Evolutionary conservation across 2,888 invertebrate species (phyloP), one percentile per base, ranked within the genome.

Genomic region (Physocephala rufipes): DNA sequence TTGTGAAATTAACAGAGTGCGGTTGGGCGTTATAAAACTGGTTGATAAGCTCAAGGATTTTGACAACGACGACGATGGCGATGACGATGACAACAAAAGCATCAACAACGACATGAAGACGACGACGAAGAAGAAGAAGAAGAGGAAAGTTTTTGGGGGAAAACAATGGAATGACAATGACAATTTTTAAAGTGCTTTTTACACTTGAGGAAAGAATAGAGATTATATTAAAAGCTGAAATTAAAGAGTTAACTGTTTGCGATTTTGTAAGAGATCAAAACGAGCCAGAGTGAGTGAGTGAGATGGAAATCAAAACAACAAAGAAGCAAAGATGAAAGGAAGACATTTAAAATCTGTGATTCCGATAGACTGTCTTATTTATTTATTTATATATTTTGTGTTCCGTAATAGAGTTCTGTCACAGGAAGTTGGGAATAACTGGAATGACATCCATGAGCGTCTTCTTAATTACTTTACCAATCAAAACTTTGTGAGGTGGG

Each of bases 161-260:
- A 16, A 45, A 21, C 53, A 55, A 30, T 62, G 12, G 49, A 7
- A 51, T 58, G 36, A 67, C 63, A 71, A 67, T 67, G 70, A 62
- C 70, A 67, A 67, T 67, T 67, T 58, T 73, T 73, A 67, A 67
- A 70, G 67, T 70, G 66, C 66, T 69, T 59, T 43, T 65, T 66
- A 59, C 68, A 58, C 67, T 71, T 71, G 45, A 47, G 58, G n/a
- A 28, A 71, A 65, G 55, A 58, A 59, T 67, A 71, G 70, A 71
- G 72, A 73, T 74, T 74, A 72, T 70, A 70, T 70, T 74, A 67
- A 72, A 65, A 71, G 71, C 74, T 13, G 58, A 68, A 73, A 70
- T 73, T 71, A 62, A 62, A 72, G 73, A 72, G 74, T 73, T 74
- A 74, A 74, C 61, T 72, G 72, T 72, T 75, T 69, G 55, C 51